Conservation (phyloP, 2,797 vertebrate species). For the Notolabrus celidotus region DNA sequence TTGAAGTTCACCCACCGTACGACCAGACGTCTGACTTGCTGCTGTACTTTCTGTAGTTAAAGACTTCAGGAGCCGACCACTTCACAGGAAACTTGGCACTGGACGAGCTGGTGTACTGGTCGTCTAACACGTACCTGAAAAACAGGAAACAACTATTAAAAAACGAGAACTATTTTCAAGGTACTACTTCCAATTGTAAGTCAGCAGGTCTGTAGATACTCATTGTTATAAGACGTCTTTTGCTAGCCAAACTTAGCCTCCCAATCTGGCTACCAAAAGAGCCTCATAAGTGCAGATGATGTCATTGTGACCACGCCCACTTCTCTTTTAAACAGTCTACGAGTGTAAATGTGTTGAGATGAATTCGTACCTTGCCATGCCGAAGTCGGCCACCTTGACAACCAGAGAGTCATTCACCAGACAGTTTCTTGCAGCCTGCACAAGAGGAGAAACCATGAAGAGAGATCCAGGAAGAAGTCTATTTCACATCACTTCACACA, state of each 20-base stretch:
- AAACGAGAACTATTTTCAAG: too few species aligned
- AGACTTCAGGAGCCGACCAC: slow-evolving; percentile 97
- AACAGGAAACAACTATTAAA: neutral
- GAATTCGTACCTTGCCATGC: slow-evolving; percentile 92
- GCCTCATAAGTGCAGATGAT: too few species aligned
- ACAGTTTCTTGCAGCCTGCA: slow-evolving; percentile 96
- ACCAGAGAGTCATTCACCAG: slow-evolving; percentile 90
- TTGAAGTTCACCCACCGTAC: slow-evolving; percentile 83
- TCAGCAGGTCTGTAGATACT: too few species aligned
- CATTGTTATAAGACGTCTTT: too few species aligned
- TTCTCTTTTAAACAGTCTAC: too few species aligned
- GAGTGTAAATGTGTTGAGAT: neutral
- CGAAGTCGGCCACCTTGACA: slow-evolving; percentile 97
- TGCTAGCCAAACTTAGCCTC: too few species aligned
- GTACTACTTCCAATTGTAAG: too few species aligned
- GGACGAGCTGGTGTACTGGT: slow-evolving; percentile 94
- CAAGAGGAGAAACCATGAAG: neutral
- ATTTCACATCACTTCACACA: too few species aligned
- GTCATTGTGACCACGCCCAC: too few species aligned
- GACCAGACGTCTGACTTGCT: slow-evolving; percentile 98
- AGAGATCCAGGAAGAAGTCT: too few species aligned
- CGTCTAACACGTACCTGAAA: slow-evolving; percentile 91
- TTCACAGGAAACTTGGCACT: slow-evolving; percentile 95
- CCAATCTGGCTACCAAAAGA: too few species aligned
- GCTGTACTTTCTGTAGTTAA: slow-evolving; percentile 94